A percentile compares a stretch with the other conserved stretches of the same genome.
Evolutionary conservation across 2,888 invertebrate species (phyloP).

Genomic region (Gymnocheta viridis): DNA sequence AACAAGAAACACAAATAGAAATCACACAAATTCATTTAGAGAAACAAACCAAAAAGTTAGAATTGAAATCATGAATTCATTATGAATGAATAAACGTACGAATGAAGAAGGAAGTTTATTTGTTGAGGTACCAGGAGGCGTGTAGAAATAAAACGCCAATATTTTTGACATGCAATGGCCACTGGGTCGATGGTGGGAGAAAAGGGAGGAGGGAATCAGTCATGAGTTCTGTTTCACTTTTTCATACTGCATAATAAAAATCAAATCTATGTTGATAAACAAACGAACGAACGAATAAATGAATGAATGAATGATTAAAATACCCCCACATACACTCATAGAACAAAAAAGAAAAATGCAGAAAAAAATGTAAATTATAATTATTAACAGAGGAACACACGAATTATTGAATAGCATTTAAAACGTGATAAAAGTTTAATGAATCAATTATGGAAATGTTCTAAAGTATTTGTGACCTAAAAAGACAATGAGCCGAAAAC

Average conservation of each 20-base stretch:
- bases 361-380: conserved; percentile 36
- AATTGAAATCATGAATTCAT: conserved; percentile 69
- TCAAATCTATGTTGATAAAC: conserved; percentile 50
- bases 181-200: too few species aligned
- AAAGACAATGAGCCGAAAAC: background rate
- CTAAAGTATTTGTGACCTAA: conserved; percentile 23
- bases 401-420: conserved; percentile 43
- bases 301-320: conserved; percentile 39
- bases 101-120: conserved; percentile 43
- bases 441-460: conserved; percentile 41
- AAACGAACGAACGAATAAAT: too few species aligned
- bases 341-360: background rate
- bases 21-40: conserved; percentile 58
- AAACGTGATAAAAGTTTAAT: conserved; percentile 53
- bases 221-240: conserved; percentile 25
- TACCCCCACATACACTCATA: conserved; percentile 32
- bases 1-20: conserved; percentile 26
- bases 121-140: conserved; percentile 60
- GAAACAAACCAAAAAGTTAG: conserved; percentile 58
- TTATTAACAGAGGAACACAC: conserved; percentile 30
- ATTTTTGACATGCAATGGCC: conserved; percentile 54
- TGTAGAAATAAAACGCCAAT: conserved; percentile 65
- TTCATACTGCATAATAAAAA: conserved; percentile 59
- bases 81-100: conserved; percentile 55
- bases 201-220: too few species aligned